Evolutionary conservation across 2,113 vertebrate species (phyloP), one percentile per base, ranked within the genome.

Genomic region (Dicentrarchus labrax): DNA sequence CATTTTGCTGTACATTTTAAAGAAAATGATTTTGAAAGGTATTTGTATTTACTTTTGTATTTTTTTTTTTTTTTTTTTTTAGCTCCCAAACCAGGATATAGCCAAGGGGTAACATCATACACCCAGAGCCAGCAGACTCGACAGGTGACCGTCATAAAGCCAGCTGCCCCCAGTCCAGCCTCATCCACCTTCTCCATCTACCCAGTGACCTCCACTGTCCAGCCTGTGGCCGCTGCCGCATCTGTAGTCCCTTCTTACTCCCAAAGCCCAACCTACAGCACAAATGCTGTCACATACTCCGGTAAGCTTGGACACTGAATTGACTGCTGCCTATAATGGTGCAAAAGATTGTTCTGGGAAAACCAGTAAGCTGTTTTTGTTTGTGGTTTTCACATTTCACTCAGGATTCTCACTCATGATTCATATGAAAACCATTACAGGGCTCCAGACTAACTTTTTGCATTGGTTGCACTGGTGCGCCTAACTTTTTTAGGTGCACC

Each of bases 131-230:
- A 99, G 94, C 98, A 98, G 91, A 97, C 97, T 61, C 96, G 98
- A 2, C 98, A 99, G 93, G 98, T 99, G 90, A 99, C 98, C 16
- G 97, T 98, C 87, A 99, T 99, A 91, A 99, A 99, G 85, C 98
- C 97, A 81, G 97, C 98, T 30, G 97, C 97, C 41, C 98, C 97
- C 66, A 98, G 96, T 94, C 97, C 97, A 30, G 98, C 97, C 71
- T 97, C 98, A 0, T 98, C 98, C 3, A 98, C 98, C 0, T 99
- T 99, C 94, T 98, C 98, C 76, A 98, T 99, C 91, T 99, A 99
- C 94, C 98, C 98, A 0, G 98, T 99, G 69, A 99, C 98, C 50
- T 99, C 98, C 22, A 96, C 97, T 16, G 98, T 99, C 77, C 98
- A 99, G 87, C 98, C 97, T 0, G 97, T 97, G 19, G 97, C 97